Evolutionary conservation across 2,888 invertebrate genomes (phyloP), one percentile per base, ranked within the genome.

Genomic region (Calephelis perditalis): DNA sequence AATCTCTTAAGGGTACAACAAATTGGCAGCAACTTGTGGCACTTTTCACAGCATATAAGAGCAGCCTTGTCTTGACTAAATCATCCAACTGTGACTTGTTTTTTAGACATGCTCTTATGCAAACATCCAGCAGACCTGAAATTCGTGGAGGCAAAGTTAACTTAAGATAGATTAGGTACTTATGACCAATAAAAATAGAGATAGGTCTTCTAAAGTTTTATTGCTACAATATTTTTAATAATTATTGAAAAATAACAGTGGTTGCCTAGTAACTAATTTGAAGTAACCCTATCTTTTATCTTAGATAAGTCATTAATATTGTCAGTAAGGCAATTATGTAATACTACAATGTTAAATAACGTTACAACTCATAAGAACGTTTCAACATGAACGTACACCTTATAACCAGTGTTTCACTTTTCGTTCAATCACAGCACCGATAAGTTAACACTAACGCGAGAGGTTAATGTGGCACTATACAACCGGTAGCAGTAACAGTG

Each of bases 11-110:
- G 43, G 84, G 77, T 60, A 72, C 73, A 8, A 80, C 67, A 68
- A 87, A 82, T 65, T 91, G 91, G 59, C 84, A 84, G 70, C 79
- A 81, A 15, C 74, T 78, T 26, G 70, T 77, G 52, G 88, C 91
- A 76, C 84, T 82, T 69, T 81, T 82, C 58, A 92, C 75, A 40
- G 92, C 78, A 56, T 87, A 74, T 65, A 82, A 78, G 6, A 92
- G 70, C 5, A 91, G 72, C 64, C 85, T 76, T 47, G 92, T 73
- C 60, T 91, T 80, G 35, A 84, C 78, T 58, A 78, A 84, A 62
- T 82, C 82, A 66, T 91, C 87, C 12, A 82, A 70, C 62, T 80
- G 76, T 0, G 78, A 79, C 62, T 76, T 65, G 46, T 72, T 76
- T 57, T 76, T 77, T 54, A 75, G 67, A 66, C 82, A 81, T 57